Conservation (phyloP, 2,797 vertebrate genomes). For the Epinephelus malabaricus region DNA sequence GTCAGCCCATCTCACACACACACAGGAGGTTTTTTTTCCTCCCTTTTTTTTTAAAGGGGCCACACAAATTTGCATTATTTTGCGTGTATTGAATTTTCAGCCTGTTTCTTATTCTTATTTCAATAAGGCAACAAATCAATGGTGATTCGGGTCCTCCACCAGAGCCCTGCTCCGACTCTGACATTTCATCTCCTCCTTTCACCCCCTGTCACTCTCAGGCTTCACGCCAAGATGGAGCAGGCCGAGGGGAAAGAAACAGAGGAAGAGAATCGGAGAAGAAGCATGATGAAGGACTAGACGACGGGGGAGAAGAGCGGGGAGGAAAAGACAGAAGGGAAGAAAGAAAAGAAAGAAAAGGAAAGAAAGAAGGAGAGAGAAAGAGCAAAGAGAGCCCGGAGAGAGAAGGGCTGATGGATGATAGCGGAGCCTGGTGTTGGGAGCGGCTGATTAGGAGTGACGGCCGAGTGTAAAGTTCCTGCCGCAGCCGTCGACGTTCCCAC, state of each 20-base stretch:
- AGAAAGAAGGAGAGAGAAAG: slow-evolving; percentile 25
- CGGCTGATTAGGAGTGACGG: slow-evolving; percentile 90
- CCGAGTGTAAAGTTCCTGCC: slow-evolving; percentile 88
- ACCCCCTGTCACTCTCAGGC: slow-evolving; percentile 76
- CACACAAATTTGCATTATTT: slow-evolving; percentile 86
- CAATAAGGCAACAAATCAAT: slow-evolving; percentile 88
- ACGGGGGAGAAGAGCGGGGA: slow-evolving; percentile 30
- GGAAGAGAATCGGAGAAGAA: slow-evolving; percentile 58
- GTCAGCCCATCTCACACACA: slow-evolving; percentile 78
- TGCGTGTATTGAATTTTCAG: slow-evolving; percentile 83
- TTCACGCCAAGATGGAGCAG: slow-evolving; percentile 63
- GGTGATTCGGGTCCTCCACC: slow-evolving; percentile 75
- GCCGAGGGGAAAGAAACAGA: slow-evolving; percentile 43
- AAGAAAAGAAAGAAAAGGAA: slow-evolving; percentile 3
- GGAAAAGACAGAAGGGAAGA: not conserved
- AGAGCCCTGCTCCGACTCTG: slow-evolving; percentile 73
- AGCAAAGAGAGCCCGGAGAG: slow-evolving; percentile 38
- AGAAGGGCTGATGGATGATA: slow-evolving; percentile 78
- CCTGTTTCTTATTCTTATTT: slow-evolving; percentile 84
- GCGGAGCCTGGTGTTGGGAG: slow-evolving; percentile 81
- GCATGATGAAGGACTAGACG: slow-evolving; percentile 59
- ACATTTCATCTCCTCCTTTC: slow-evolving; percentile 82
- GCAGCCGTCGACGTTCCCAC: slow-evolving; percentile 83
- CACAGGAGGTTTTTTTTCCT: slow-evolving; percentile 22
- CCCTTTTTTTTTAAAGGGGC: slow-evolving; percentile 59